phyloP scores from a whole-genome alignment of 2,888 invertebrate genomes.

The Eupithecia dodoneata region DNA sequence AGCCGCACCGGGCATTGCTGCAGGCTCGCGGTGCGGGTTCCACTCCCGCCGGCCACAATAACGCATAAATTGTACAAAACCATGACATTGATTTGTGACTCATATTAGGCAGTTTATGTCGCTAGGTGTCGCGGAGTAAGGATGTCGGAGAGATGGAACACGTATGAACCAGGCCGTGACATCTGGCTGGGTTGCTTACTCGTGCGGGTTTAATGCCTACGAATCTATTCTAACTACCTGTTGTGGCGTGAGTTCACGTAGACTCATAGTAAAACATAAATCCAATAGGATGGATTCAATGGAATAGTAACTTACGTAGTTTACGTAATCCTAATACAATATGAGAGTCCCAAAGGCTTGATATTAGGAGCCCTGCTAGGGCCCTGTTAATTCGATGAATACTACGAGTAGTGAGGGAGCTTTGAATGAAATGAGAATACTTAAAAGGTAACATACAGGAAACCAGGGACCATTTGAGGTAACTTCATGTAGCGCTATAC shows the following conservation, averaged over 20 bases:
- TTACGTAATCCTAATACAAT: too few relatives aligned
- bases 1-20: neutral
- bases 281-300: too few relatives aligned
- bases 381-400: too few relatives aligned
- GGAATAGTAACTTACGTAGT: too few relatives aligned
- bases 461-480: neutral
- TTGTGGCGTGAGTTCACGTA: too few relatives aligned
- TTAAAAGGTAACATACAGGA: neutral
- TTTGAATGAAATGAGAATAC: too few relatives aligned
- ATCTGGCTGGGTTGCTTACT: neutral
- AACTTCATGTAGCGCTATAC: neutral
- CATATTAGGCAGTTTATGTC: conserved; percentile 38
- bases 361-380: too few relatives aligned
- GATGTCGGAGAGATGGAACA: neutral
- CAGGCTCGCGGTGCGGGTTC: neutral
- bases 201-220: neutral
- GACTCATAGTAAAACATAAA: too few relatives aligned
- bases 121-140: neutral
- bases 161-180: neutral
- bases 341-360: too few relatives aligned
- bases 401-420: too few relatives aligned
- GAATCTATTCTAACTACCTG: too few relatives aligned
- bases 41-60: conserved; percentile 22
- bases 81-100: conserved; percentile 36
- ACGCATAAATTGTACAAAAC: conserved; percentile 36